Conservation (phyloP, 2,888 invertebrate species). For the Apamea sordens region DNA sequence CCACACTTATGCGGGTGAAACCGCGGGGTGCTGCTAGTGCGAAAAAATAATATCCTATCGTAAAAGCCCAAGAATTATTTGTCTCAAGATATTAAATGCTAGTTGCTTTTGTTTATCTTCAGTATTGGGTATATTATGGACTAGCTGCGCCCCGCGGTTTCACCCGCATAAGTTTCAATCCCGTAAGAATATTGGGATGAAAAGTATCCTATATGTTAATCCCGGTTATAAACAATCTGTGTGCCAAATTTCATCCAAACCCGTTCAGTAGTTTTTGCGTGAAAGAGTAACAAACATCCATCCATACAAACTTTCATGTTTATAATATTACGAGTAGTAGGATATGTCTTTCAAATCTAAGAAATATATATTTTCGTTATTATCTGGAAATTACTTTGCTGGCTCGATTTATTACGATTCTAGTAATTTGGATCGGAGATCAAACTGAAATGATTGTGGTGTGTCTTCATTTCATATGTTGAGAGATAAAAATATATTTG, state of each 20-base stretch:
- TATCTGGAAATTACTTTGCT: conserved; percentile 50
- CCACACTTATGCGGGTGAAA: too few species aligned
- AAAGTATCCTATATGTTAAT: too few species aligned
- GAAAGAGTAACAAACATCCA: too few species aligned
- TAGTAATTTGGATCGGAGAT: conserved; percentile 36
- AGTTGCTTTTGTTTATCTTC: conserved; percentile 18
- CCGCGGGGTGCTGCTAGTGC: too few species aligned
- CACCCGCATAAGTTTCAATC: too few species aligned
- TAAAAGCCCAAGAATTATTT: neutral
- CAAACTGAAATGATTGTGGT: conserved; percentile 22
- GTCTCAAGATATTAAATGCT: conserved; percentile 5
- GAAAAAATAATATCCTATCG: neutral
- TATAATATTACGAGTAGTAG: too few species aligned
- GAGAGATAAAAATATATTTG: conserved; percentile 2
- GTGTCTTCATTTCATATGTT: conserved; percentile 23
- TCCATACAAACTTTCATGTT: too few species aligned
- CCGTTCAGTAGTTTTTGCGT: too few species aligned
- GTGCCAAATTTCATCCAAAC: too few species aligned
- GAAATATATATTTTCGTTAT: conserved; percentile 27
- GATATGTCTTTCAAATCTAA: conserved; percentile 34
- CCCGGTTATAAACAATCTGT: too few species aligned
- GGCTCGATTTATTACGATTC: conserved; percentile 23
- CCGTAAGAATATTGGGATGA: too few species aligned
- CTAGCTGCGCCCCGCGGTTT: too few species aligned
- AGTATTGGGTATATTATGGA: neutral